Evolutionary conservation across 2,888 invertebrate species (phyloP), one percentile per base, ranked within the genome.

Genomic region (Heterodera filipjevi): DNA sequence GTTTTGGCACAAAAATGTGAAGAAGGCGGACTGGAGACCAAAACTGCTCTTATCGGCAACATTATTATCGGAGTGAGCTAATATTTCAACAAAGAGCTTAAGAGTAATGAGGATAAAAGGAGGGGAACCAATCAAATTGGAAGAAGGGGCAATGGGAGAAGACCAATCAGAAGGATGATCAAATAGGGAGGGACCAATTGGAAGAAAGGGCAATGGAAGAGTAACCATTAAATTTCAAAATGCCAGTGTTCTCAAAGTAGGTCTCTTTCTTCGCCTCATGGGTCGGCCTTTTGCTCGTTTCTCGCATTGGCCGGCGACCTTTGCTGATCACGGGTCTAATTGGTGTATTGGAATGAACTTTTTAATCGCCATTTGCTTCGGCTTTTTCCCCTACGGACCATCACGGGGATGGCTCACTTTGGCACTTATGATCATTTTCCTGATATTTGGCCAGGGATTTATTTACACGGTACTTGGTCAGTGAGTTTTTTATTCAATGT

Each of bases 401-500:
- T 19, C 19, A 8, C 33, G 75, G 19, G 75, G 75, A 33, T 75
- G 75, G 75, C 30, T 59, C 30, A 75, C 75, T 19, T 59, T 75
- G 66, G 75, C 46, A n/a, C 75, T 75, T 49, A 3, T 75, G 68
- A 64, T 75, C 44, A 30, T 68, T n/a, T 59, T 75, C 19, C 68
- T 75, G 14, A 44, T n/a, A 59, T 75, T 75, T 59, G 30, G 64
- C 46, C 75, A 75, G 8, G 75, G 75, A 19, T 66, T 35, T n/a
- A 75, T 75, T 33, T 75, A 64, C 8, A 75, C 75, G 27, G 75
- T 75, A 75, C 75, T n/a, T 75, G 75, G 75, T 75, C n/a, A 27
- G 66, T 39, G 53, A 73, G 22, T 6, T 16, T 27, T 27, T 33
- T 59, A 12, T 10, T 10, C 5, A 16, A n/a, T 30, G 6, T 32